Evolutionary conservation across 2,113 vertebrate genomes (phyloP).

Genomic region (Oxyura jamaicensis): DNA sequence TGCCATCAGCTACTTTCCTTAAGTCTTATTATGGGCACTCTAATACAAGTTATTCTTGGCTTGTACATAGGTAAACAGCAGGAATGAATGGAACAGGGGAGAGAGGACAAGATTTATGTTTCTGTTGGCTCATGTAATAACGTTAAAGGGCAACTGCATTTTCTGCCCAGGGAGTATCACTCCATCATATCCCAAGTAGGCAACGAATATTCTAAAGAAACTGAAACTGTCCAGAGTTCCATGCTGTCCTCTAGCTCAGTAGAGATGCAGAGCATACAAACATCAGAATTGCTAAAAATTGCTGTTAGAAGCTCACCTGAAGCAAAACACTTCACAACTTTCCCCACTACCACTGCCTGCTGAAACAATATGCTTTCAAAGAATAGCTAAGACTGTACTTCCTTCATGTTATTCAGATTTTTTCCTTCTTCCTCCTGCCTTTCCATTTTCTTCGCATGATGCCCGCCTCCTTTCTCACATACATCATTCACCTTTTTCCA

Average conservation of each 20-base stretch:
- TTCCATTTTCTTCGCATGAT: neutral
- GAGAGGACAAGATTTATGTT: neutral
- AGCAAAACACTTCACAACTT: neutral
- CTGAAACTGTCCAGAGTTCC: neutral
- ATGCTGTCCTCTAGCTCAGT: neutral
- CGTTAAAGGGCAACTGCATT: neutral
- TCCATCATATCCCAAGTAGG: neutral
- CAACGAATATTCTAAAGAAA: neutral
- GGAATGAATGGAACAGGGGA: neutral
- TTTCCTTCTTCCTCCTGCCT: neutral
- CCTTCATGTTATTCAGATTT: neutral
- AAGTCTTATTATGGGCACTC: neutral
- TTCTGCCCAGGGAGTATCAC: neutral
- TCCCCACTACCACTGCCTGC: neutral
- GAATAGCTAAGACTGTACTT: neutral
- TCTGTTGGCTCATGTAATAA: neutral
- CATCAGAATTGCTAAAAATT: neutral
- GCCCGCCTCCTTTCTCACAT: neutral
- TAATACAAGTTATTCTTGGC: neutral
- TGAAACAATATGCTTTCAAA: neutral
- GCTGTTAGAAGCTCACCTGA: neutral
- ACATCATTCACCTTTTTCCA: neutral
- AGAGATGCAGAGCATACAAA: neutral
- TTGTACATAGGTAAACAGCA: neutral
- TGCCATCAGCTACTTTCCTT: neutral